A percentile compares a stretch with the other conserved stretches of the same genome.
These are phyloP conservation scores for Xenentodon cancila DNA, from an alignment of 2,797 vertebrate species.

Conservation along the genomic window DNA sequence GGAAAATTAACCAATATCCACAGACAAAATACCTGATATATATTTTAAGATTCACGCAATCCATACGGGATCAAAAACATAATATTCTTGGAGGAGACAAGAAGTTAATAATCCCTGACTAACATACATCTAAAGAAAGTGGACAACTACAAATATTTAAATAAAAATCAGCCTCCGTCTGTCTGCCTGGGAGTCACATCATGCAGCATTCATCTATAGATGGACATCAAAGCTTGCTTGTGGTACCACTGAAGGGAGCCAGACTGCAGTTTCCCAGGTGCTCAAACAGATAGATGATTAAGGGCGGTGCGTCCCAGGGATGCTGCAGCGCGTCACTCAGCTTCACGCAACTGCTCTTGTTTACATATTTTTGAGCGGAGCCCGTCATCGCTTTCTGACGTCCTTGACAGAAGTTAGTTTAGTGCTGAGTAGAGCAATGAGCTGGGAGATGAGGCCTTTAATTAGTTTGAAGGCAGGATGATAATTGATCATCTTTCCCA, in stretches of 20 bases:
- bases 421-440: constrained; percentile 63
- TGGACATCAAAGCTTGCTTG: constrained; percentile 41
- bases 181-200: constrained; percentile 22
- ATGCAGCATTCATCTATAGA: constrained; percentile 49
- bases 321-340: constrained; percentile 40
- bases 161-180: too few relatives aligned
- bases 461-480: constrained; percentile 75
- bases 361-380: constrained; percentile 54
- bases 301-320: constrained; percentile 29
- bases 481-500: constrained; percentile 80
- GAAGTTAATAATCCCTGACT: too few relatives aligned
- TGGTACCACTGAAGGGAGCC: constrained; percentile 32
- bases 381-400: constrained; percentile 68
- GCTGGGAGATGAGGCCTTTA: constrained; percentile 75
- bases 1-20: too few relatives aligned
- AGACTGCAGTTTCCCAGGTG: constrained; percentile 49
- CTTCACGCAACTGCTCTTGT: constrained; percentile 51
- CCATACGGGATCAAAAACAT: too few relatives aligned
- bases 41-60: too few relatives aligned
- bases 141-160: too few relatives aligned
- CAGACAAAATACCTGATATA: too few relatives aligned
- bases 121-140: too few relatives aligned
- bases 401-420: constrained; percentile 78
- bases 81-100: too few relatives aligned
- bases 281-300: constrained; percentile 46